Conservation (phyloP, 2,797 vertebrate species). For the Tiaroga cobitis region DNA sequence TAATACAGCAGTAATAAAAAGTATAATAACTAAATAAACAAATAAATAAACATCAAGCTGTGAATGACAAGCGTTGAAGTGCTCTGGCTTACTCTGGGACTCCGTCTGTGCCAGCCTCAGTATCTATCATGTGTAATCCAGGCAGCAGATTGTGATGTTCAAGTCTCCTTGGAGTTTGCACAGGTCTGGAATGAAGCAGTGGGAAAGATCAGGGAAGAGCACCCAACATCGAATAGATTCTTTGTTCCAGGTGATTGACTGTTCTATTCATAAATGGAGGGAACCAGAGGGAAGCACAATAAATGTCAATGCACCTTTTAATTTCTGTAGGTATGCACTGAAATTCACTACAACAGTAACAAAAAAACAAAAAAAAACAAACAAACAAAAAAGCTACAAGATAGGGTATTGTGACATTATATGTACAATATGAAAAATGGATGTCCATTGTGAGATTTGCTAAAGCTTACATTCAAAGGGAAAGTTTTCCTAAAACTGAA, state of each 20-base stretch:
- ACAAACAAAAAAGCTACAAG: neutral
- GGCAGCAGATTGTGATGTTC: conserved; percentile 27
- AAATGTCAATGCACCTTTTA: neutral
- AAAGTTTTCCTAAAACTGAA: neutral
- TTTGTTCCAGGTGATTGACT: conserved; percentile 10
- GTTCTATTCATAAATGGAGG: neutral
- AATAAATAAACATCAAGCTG: neutral
- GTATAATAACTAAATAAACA: neutral
- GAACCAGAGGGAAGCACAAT: neutral
- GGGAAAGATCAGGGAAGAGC: conserved; percentile 11
- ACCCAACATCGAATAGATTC: neutral
- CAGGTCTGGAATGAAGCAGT: conserved; percentile 12
- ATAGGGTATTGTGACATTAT: neutral
- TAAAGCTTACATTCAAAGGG: neutral
- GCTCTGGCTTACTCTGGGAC: neutral
- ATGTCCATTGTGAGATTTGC: neutral
- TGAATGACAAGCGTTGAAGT: neutral
- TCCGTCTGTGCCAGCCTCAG: conserved; percentile 3
- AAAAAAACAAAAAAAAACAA: neutral
- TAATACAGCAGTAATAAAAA: neutral
- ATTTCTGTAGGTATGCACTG: neutral
- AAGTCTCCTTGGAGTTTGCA: conserved; percentile 6
- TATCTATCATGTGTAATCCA: conserved; percentile 30
- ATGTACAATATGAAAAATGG: neutral
- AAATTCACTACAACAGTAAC: neutral